phyloP scores from a whole-genome alignment of 2,113 vertebrate genomes.

The Atrichornis clamosus region DNA sequence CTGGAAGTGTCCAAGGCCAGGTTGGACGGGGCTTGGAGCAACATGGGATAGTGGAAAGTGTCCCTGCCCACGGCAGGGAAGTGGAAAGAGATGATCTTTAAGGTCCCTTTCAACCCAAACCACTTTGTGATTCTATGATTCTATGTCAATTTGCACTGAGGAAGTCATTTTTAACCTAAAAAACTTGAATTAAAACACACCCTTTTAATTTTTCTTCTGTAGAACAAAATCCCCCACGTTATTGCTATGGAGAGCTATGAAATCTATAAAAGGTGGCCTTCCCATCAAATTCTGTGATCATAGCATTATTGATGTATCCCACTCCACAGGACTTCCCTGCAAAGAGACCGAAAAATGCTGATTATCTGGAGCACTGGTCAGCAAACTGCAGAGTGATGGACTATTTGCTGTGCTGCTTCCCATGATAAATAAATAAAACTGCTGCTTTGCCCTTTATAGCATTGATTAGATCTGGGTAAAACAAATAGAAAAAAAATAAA shows the following conservation, averaged over 20 bases:
- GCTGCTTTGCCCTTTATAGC: neutral
- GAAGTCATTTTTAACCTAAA: neutral
- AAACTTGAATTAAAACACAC: neutral
- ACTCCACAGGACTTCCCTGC: neutral
- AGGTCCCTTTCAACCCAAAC: neutral
- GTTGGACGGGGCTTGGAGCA: fast-evolving
- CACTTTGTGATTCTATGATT: neutral
- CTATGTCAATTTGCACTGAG: neutral
- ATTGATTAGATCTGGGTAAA: neutral
- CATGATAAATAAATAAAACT: neutral
- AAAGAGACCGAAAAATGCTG: neutral
- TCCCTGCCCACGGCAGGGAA: neutral
- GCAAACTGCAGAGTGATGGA: neutral
- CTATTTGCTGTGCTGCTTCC: neutral
- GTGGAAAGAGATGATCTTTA: neutral
- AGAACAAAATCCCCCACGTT: neutral
- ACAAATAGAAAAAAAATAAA: neutral
- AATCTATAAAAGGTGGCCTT: neutral
- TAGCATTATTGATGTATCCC: neutral
- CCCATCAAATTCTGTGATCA: neutral
- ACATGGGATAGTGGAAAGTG: fast-evolving
- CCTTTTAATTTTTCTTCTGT: neutral
- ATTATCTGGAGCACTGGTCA: neutral
- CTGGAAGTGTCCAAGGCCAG: neutral
- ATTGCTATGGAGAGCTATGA: fast-evolving